Base-by-base conservation (phyloP, 2,113 vertebrate genomes). In the Scomber scombrus region DNA sequence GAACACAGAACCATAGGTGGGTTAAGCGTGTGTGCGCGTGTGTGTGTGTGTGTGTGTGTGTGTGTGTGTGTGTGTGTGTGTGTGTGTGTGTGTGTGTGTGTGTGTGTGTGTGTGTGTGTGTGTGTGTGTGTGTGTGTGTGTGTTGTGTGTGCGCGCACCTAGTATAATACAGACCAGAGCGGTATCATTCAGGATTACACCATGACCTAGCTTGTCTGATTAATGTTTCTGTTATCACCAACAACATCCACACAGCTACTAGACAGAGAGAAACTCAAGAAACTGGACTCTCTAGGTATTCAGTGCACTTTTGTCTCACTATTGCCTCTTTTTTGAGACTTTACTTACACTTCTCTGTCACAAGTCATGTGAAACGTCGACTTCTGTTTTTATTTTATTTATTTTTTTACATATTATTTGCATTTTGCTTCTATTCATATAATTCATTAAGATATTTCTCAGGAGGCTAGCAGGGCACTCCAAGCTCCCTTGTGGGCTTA, bases 151-250 rank as follows among this genome's bases (percentile, higher is more conserved):
- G 34, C 8, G 34, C 8, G 34, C 9, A 9, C 0, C 34, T 40
- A 9, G 34, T 40, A 9, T 40, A 34, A 55, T 60, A 18, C 61
- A 63, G 45, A 80, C 23, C 55, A 56, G 73, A 72, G 74, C 77
- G 55, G 54, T 81, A 71, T 80, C 64, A 68, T 74, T 55, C 61
- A 73, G 72, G 71, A 80, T 80, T 76, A 73, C 78, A 80, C 64
- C 8, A 72, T 78, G 75, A 79, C 80, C 66, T 12, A 68, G 52
- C 75, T 77, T 71, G 81, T 86, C 78, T 80, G 45, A 64, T 71
- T 75, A 86, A 86, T 71, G 60, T 73, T 45, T 74, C 55, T 65
- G 77, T 71, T 82, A 80, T 75, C 34, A 77, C 57, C 55, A 12
- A 78, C 55, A 69, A 66, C 81, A 80, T 68, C 56, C 60, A 77